Evolutionary conservation across 1,140 invertebrate species (phyloP).

Genomic region (Macrobrachium rosenbergii): DNA sequence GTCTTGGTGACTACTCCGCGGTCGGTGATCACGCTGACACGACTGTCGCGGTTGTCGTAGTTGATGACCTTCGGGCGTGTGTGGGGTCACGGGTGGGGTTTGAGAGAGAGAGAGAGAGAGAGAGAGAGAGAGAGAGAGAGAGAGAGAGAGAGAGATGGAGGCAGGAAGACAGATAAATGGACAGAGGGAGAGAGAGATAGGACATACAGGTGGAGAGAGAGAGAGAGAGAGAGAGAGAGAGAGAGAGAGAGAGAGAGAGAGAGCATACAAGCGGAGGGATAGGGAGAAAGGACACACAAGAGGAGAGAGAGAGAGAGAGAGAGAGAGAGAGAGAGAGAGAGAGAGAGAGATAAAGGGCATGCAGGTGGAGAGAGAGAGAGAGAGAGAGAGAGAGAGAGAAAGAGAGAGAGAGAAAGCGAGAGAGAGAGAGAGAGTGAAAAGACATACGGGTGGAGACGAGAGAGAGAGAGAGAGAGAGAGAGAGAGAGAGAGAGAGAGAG

Average conservation of each 20-base stretch:
- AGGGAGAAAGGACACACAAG: too few species aligned
- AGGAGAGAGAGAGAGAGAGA: not conserved
- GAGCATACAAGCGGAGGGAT: not conserved
- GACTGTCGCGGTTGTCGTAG: slow-evolving; percentile 63
- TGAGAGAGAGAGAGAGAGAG: not conserved
- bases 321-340: too few species aligned
- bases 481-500: not conserved
- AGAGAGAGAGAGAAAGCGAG: not conserved
- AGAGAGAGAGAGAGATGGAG: not conserved
- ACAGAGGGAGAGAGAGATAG: not conserved
- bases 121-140: not conserved
- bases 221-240: not conserved
- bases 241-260: too few species aligned
- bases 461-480: not conserved
- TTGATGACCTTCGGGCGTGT: slow-evolving; percentile 51
- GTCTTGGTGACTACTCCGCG: slow-evolving; percentile 62
- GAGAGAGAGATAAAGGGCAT: not conserved
- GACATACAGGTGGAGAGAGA: not conserved
- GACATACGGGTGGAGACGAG: not conserved
- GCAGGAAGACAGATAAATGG: not conserved
- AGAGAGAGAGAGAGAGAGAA: not conserved
- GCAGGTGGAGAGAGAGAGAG: slow-evolving; percentile 16
- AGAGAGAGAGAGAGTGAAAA: not conserved
- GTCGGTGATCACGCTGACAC: slow-evolving; percentile 61
- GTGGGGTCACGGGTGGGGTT: not conserved